Evolutionary conservation across 1,140 invertebrate species (phyloP).

Genomic region (Hyphantria cunea): DNA sequence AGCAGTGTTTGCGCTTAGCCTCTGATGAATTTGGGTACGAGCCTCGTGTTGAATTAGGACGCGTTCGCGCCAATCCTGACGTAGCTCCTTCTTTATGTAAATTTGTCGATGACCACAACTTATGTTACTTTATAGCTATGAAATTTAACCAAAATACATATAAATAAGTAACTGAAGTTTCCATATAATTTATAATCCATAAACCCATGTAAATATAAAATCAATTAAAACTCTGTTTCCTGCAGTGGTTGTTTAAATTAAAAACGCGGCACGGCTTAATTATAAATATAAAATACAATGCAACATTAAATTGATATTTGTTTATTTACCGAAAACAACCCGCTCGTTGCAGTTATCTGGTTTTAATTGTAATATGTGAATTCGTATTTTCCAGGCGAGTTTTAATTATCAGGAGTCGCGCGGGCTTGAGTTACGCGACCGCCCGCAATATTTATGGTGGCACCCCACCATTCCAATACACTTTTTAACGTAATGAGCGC

Average conservation of each 20-base stretch:
- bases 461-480: conserved; percentile 71
- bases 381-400: conserved; percentile 78
- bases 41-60: conserved; percentile 66
- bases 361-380: conserved; percentile 81
- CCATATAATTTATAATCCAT: too few relatives aligned
- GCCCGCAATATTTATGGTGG: conserved; percentile 71
- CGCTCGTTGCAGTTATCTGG: conserved; percentile 60
- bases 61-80: conserved; percentile 42
- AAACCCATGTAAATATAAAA: too few relatives aligned
- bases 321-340: conserved; percentile 54
- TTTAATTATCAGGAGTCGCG: conserved; percentile 81
- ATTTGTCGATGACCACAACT: conserved; percentile 23
- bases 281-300: conserved; percentile 42
- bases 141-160: too few relatives aligned
- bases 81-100: conserved; percentile 44
- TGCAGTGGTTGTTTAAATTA: conserved; percentile 11
- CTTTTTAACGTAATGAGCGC: conserved; percentile 80
- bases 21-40: conserved; percentile 63
- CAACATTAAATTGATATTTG: conserved; percentile 35
- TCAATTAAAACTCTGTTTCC: too few relatives aligned
- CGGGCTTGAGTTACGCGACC: conserved; percentile 78
- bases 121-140: too few relatives aligned
- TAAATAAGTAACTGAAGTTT: too few relatives aligned
- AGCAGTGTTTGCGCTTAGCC: conserved; percentile 55
- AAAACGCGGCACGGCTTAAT: conserved; percentile 16